Evolutionary conservation across 2,113 vertebrate species (phyloP).

Genomic region (Elanus axillaris): DNA sequence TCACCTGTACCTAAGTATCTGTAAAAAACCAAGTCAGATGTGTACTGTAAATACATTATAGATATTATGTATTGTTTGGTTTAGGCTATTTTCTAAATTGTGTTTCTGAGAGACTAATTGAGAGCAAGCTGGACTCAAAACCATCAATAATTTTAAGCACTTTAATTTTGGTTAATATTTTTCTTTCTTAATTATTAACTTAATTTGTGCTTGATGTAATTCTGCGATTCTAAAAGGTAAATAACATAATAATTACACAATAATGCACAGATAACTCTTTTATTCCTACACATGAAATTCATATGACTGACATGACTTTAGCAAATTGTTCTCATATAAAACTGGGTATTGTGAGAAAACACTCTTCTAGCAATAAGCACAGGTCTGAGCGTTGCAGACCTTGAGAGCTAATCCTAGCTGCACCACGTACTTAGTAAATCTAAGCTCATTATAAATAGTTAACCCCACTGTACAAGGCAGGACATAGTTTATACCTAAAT

Average conservation of each 20-base stretch:
- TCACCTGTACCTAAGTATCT: neutral
- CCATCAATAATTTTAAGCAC: neutral
- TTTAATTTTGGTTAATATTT: neutral
- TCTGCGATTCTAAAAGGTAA: neutral
- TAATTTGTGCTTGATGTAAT: neutral
- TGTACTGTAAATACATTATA: neutral
- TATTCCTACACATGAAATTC: neutral
- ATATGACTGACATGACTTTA: neutral
- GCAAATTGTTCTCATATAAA: neutral
- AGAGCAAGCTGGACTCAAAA: neutral
- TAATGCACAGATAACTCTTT: neutral
- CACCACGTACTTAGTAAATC: neutral
- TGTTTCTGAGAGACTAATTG: neutral
- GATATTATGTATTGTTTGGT: neutral
- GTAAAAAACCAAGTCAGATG: neutral
- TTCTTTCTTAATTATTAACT: neutral
- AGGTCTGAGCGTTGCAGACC: neutral
- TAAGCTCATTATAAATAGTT: neutral
- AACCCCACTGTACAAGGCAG: neutral
- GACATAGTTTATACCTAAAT: neutral
- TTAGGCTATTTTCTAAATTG: neutral
- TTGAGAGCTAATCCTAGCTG: neutral
- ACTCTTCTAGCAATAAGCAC: neutral
- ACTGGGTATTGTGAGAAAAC: neutral
- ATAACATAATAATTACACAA: neutral